Evolutionary conservation across 2,797 vertebrate genomes (phyloP).

Genomic region (Knipowitschia caucasica): DNA sequence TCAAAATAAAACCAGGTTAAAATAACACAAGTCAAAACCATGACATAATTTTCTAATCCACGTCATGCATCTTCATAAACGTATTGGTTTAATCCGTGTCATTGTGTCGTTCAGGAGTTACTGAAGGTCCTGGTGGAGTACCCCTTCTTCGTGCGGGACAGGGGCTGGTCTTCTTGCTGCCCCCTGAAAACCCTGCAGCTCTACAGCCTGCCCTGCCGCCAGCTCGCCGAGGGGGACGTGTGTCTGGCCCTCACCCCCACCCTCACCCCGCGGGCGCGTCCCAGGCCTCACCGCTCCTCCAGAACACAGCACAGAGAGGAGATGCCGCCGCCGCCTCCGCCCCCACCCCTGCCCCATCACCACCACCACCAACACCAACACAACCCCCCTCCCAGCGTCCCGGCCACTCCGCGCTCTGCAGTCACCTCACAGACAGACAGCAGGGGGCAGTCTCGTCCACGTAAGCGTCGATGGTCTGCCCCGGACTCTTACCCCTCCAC

Average conservation of each 20-base stretch:
- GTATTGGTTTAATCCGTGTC: conserved; percentile 28
- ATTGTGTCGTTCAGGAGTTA: conserved; percentile 72
- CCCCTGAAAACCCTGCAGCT: conserved; percentile 75
- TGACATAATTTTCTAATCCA: no score
- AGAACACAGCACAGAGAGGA: conserved; percentile 54
- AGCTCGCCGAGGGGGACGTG: conserved; percentile 74
- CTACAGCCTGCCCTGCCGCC: conserved; percentile 76
- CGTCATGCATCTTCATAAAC: background rate
- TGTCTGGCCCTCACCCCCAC: conserved; percentile 78
- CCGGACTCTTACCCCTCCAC: conserved; percentile 63
- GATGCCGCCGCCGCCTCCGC: conserved; percentile 69
- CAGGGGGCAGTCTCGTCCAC: conserved; percentile 51
- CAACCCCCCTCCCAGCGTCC: conserved; percentile 21
- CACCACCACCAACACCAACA: conserved; percentile 46
- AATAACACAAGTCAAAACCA: no score
- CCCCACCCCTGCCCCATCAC: conserved; percentile 60
- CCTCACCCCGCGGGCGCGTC: conserved; percentile 52
- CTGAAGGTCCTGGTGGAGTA: conserved; percentile 82
- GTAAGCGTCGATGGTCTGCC: conserved; percentile 80
- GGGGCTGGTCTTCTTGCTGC: conserved; percentile 82
- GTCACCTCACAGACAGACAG: conserved; percentile 26
- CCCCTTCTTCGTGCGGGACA: conserved; percentile 79
- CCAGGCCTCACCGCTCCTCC: conserved; percentile 47
- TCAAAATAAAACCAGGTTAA: no score
- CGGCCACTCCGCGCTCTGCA: conserved; percentile 24